Evolutionary conservation across 2,888 invertebrate genomes (phyloP), one percentile per base, ranked within the genome.

Genomic region (Eristalis intricaria): DNA sequence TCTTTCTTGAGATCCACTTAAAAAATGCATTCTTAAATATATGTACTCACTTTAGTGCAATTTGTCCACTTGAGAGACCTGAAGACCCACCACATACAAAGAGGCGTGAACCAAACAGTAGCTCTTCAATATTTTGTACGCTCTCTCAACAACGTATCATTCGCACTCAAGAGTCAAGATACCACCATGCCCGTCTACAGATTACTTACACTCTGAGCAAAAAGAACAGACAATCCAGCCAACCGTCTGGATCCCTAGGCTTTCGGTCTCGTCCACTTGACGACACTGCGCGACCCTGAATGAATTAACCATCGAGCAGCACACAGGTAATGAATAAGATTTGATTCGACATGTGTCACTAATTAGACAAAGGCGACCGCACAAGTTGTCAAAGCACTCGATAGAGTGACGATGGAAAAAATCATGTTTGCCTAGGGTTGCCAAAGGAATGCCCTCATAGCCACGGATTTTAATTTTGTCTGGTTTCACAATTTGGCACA

Each of bases 261-360:
- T 50, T 38, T 60, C 66, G 4, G 76, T 80, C 87, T 79, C 84
- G 84, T 79, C 87, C 87, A 87, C 87, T 87, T 87, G 87, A 87
- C 84, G 79, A 76, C 76, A 80, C 64, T 60, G 32, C 43, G 64
- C 69, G 82, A 79, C 75, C 82, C 73, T 84, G 79, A 61, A 50
- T 35, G 74, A 84, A 84, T 79, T 87, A 84, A 75, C 84, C 84
- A 87, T 73, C 84, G 79, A 79, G 61, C 75, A 71, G 64, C 74
- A 26, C 74, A 83, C 83, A 79, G 78, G 71, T 84, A 84, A 83
- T 79, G 73, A 83, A 58, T 65, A 65, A 88, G 65, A 88, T 84
- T 77, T 84, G 73, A 88, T 81, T 84, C 84, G 84, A 84, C 80
- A 88, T 88, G 88, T 88, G 84, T 84, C 88, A 88, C 80, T 78